phyloP scores from a whole-genome alignment of 2,797 vertebrate genomes.

The Chelon labrosus region DNA sequence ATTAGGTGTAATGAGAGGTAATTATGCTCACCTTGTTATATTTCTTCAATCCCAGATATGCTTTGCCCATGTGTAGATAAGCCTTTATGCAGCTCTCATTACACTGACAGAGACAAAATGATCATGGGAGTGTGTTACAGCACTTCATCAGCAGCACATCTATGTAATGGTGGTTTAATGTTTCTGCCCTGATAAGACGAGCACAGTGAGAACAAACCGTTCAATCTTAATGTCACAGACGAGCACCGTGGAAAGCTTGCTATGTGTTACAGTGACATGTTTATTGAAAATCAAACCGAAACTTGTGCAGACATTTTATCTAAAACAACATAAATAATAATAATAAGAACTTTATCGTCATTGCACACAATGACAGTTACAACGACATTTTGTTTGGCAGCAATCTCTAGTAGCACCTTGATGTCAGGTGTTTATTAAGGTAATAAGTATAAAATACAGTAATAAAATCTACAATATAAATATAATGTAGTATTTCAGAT shows the following conservation, averaged over 20 bases:
- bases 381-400: not conserved
- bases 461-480: conserved; percentile 1
- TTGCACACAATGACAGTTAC: too few species aligned
- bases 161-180: conserved; percentile 33
- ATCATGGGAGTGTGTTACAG: conserved; percentile 20
- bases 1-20: conserved; percentile 34
- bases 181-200: conserved; percentile 12
- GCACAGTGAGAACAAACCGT: conserved; percentile 19
- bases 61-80: conserved; percentile 92
- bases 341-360: too few species aligned
- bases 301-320: not conserved
- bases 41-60: conserved; percentile 85
- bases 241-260: not conserved
- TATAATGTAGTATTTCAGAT: not conserved
- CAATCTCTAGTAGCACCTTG: too few species aligned
- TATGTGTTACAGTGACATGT: conserved; percentile 11
- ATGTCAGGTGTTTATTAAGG: too few species aligned
- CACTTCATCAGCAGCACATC: conserved; percentile 30
- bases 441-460: too few species aligned
- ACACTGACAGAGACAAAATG: conserved; percentile 83
- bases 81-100: conserved; percentile 89
- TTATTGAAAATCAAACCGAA: conserved; percentile 23
- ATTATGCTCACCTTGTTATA: conserved; percentile 83
- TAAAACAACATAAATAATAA: too few species aligned
- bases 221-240: conserved; percentile 17